Conservation (phyloP, 2,113 vertebrate species). For the Phrynosoma blainvillii region DNA sequence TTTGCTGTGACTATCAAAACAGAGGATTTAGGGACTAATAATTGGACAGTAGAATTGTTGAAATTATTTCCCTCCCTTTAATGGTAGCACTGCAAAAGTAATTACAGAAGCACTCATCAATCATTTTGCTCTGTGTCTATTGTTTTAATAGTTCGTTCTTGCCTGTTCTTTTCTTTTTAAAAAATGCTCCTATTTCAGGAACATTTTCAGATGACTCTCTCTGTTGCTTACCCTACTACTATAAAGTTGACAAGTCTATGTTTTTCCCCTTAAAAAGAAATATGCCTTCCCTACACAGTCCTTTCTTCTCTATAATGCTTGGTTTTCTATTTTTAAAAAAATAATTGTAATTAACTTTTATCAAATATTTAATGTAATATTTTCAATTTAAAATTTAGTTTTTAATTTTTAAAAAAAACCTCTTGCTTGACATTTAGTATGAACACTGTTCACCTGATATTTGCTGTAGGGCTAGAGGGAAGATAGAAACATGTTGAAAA, state of each 20-base stretch:
- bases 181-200: background rate
- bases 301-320: background rate
- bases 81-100: constrained; percentile 25
- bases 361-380: too few species aligned
- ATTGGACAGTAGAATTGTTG: background rate
- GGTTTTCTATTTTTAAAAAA: too few species aligned
- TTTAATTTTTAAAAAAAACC: too few species aligned
- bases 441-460: background rate
- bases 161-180: constrained; percentile 14
- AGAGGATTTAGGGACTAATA: background rate
- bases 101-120: background rate
- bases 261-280: background rate
- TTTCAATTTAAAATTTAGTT: background rate
- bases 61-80: constrained; percentile 2
- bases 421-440: background rate
- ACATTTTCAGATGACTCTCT: background rate
- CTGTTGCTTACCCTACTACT: background rate
- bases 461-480: background rate
- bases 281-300: background rate
- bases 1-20: background rate
- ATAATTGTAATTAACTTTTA: too few species aligned
- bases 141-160: background rate
- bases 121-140: background rate
- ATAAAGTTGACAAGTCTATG: background rate
- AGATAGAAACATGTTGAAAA: background rate